A percentile compares a stretch with the other conserved stretches of the same genome.
Conservation (phyloP, 1,140 invertebrate species). For the Drosophila erecta region DNA sequence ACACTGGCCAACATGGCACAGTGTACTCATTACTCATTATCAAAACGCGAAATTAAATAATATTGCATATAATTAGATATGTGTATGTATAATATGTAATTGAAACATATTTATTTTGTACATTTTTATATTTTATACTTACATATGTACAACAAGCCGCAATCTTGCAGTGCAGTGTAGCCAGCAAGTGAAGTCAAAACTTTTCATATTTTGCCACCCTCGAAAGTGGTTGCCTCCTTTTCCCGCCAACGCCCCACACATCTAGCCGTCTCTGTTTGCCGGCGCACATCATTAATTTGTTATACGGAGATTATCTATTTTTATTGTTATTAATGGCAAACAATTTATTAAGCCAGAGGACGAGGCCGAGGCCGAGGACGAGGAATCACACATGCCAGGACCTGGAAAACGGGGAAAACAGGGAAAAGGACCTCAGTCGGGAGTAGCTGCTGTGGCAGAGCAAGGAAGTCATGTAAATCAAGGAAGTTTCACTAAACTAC, state of each 20-base stretch:
- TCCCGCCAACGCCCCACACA: constrained; percentile 4
- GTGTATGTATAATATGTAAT: no score
- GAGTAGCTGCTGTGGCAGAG: neutral
- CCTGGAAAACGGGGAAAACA: neutral
- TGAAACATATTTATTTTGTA: no score
- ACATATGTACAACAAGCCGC: no score
- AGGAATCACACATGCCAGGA: constrained; percentile 49
- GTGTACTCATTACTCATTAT: no score
- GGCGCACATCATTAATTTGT: constrained; percentile 83
- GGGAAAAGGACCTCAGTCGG: neutral
- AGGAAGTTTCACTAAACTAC: constrained; percentile 80
- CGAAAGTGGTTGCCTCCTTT: neutral
- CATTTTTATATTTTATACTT: no score
- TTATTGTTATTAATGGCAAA: constrained; percentile 84
- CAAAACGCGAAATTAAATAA: no score
- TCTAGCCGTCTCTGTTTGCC: constrained; percentile 24
- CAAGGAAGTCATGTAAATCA: constrained; percentile 60
- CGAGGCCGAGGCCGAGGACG: constrained; percentile 1
- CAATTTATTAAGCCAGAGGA: constrained; percentile 80
- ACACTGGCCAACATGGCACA: constrained; percentile 30
- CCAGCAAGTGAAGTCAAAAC: constrained; percentile 46
- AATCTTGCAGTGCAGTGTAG: constrained; percentile 51
- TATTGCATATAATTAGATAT: no score
- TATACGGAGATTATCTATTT: constrained; percentile 84
- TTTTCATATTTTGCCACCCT: constrained; percentile 65